Conservation (phyloP, 2,113 vertebrate genomes). For the Odontophorus gujanensis region DNA sequence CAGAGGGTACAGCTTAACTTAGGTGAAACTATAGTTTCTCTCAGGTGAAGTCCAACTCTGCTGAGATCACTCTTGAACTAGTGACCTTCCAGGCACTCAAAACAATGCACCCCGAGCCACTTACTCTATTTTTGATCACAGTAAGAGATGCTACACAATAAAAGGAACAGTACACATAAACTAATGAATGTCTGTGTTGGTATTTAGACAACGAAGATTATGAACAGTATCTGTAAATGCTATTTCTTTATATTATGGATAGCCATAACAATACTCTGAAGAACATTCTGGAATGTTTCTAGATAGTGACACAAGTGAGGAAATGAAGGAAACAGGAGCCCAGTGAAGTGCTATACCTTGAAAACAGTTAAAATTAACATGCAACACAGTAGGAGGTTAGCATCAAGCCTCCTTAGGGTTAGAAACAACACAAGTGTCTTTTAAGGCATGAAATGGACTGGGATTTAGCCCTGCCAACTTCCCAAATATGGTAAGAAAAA, state of each 20-base stretch:
- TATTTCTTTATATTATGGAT: slow-evolving; percentile 19
- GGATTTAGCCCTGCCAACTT: not conserved
- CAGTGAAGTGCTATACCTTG: not conserved
- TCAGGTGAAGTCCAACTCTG: not conserved
- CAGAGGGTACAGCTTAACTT: not conserved
- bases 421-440: not conserved
- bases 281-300: slow-evolving; percentile 24
- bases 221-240: slow-evolving; percentile 23
- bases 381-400: not conserved
- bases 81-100: not conserved
- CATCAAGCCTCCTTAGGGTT: not conserved
- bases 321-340: not conserved
- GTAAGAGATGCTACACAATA: not conserved
- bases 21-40: not conserved
- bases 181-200: slow-evolving; percentile 20
- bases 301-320: not conserved
- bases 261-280: not conserved
- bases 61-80: not conserved
- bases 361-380: not conserved
- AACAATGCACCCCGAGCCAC: not conserved
- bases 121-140: slow-evolving; percentile 34
- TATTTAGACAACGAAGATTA: slow-evolving; percentile 48
- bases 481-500: not conserved
- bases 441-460: not conserved
- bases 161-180: slow-evolving; percentile 41